Conservation (phyloP, 2,113 vertebrate genomes). For the Anhinga rufa region DNA sequence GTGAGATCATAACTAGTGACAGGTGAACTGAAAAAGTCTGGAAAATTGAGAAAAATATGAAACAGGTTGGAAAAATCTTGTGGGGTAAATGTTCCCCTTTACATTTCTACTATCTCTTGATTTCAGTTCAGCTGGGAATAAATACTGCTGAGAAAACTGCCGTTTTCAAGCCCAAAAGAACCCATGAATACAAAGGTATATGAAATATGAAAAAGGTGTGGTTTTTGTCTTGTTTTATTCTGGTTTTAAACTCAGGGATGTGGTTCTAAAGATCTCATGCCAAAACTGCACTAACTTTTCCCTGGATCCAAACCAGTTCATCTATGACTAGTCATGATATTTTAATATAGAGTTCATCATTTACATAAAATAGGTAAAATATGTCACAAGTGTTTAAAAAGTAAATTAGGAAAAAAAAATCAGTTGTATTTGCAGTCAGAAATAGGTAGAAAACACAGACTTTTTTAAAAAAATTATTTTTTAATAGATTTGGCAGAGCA, state of each 20-base stretch:
- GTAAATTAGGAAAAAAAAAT: neutral
- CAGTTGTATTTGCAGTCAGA: conserved; percentile 36
- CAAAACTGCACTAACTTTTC: neutral
- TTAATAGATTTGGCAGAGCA: conserved; percentile 64
- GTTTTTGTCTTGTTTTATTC: neutral
- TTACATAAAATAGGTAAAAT: conserved; percentile 55
- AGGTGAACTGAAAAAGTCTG: neutral
- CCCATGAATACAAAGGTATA: neutral
- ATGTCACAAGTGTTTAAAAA: conserved; percentile 46
- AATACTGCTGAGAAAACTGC: neutral
- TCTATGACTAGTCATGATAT: conserved; percentile 35
- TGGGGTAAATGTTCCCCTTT: neutral
- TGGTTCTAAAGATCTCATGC: neutral
- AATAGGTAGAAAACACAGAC: conserved; percentile 54
- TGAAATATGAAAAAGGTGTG: neutral
- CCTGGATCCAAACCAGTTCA: conserved; percentile 22
- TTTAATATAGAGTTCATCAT: conserved; percentile 52
- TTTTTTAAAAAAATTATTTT: conserved; percentile 1
- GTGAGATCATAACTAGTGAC: conserved; percentile 1
- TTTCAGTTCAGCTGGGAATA: neutral
- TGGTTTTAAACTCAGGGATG: neutral
- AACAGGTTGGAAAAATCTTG: neutral
- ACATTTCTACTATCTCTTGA: neutral
- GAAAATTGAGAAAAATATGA: neutral
- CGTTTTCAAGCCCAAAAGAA: neutral